phyloP scores from a whole-genome alignment of 2,113 vertebrate genomes.

The Plotosus lineatus region DNA sequence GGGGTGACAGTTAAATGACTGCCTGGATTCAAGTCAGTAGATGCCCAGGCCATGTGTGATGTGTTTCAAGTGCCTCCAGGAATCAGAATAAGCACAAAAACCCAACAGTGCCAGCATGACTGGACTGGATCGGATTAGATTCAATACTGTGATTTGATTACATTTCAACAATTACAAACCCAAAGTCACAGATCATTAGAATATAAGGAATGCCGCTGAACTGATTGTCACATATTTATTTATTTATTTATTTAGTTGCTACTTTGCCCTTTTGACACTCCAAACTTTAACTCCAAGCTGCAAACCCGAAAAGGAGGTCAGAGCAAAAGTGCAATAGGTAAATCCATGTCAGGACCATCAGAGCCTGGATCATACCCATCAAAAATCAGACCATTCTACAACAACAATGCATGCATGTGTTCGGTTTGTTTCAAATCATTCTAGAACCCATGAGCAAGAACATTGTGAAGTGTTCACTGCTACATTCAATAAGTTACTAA shows the following conservation, averaged over 20 bases:
- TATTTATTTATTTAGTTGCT: too few species aligned
- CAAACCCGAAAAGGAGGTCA: constrained; percentile 31
- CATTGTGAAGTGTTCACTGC: not conserved
- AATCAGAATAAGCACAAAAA: not conserved
- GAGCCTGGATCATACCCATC: not conserved
- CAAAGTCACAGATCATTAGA: not conserved
- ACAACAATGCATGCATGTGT: not conserved
- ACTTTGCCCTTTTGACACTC: constrained; percentile 18
- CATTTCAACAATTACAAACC: not conserved
- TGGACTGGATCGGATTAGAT: not conserved
- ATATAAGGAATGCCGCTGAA: not conserved
- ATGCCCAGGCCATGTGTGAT: not conserved
- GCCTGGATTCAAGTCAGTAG: constrained; percentile 1
- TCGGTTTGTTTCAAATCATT: not conserved
- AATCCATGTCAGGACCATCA: not conserved
- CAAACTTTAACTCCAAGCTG: constrained; percentile 19
- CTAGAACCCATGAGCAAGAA: too few species aligned
- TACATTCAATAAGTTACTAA: not conserved
- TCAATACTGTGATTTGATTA: constrained; percentile 10
- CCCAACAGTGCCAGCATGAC: not conserved
- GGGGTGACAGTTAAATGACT: constrained; percentile 12
- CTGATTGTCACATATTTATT: constrained; percentile 10
- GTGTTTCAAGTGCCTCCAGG: not conserved
- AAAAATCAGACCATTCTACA: not conserved
- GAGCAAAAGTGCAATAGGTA: constrained; percentile 12